Evolutionary conservation across 2,113 vertebrate species (phyloP), one percentile per base, ranked within the genome.

Genomic region (Corythoichthys intestinalis): DNA sequence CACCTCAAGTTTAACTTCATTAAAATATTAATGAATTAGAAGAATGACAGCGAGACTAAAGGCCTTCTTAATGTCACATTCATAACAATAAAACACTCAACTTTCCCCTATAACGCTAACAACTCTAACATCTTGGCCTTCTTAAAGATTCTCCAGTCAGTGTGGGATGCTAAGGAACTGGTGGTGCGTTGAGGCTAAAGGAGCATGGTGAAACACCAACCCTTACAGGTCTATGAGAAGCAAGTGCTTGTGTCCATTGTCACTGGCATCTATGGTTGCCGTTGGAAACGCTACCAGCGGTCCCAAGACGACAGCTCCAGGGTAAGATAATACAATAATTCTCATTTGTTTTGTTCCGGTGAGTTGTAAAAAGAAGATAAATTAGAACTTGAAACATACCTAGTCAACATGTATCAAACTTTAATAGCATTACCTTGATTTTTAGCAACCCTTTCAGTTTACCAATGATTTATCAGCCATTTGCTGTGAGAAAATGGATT

Each of bases 151-250:
- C 75, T 56, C 65, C 74, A 86, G 89, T 84, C 88, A 87, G 87
- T 89, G 94, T 95, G 97, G 95, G 85, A 86, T 88, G 92, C 87
- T 94, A 91, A 91, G 75, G 69, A 73, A 77, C 68, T 17, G 69
- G 89, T 75, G 71, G 74, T 65, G 79, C 76, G 78, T 88, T 88
- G 76, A 84, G 72, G 88, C 85, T 82, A 91, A 93, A 90, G 91
- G 94, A 98, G 94, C 93, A 99, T 99, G 97, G 96, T 99, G 81
- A 98, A 95, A 83, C 97, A 99, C 92, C 96, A 98, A 84, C 96
- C 97, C 9, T 92, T 99, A 74, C 97, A 99, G 93, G 97, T 98
- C 92, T 99, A 99, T 2, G 96, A 98, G 91, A 96, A 95, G 6
- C 97, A 99, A 90, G 88, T 97, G 81, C 97, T 96, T 81, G 85